Conservation (phyloP, 2,797 vertebrate species). For the Artibeus lituratus region DNA sequence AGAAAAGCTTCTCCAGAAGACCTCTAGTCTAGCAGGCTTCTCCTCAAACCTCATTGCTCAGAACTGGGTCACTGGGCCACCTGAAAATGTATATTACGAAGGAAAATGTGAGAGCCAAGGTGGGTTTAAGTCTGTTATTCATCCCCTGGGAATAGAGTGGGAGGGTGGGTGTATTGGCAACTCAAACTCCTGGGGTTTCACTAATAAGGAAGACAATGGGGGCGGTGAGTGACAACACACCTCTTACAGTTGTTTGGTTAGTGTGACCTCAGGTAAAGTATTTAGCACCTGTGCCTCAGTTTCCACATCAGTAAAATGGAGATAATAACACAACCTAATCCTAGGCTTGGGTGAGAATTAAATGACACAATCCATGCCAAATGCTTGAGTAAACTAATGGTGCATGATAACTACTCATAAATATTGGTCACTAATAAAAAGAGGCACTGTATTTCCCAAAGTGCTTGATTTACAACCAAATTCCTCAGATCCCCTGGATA, state of each 20-base stretch:
- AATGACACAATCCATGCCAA: background rate
- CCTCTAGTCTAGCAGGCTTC: background rate
- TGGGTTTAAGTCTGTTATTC: background rate
- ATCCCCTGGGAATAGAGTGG: background rate
- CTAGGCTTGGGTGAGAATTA: background rate
- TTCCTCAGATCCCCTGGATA: background rate
- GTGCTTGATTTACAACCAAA: background rate
- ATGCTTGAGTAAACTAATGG: background rate
- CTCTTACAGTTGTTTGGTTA: background rate
- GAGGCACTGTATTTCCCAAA: background rate
- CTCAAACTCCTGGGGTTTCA: background rate
- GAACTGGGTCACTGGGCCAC: background rate
- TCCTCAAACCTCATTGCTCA: background rate
- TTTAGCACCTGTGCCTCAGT: background rate
- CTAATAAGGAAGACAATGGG: background rate
- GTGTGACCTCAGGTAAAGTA: background rate
- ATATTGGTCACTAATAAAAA: background rate
- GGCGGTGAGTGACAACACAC: background rate
- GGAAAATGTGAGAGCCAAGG: background rate
- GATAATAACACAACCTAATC: background rate
- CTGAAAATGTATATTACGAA: background rate
- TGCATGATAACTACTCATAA: background rate
- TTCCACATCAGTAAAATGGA: background rate
- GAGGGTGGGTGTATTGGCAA: background rate
- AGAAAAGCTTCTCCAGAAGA: background rate